Base-by-base conservation (phyloP, 2,113 vertebrate species). In the Malurus alboscapulatus region DNA sequence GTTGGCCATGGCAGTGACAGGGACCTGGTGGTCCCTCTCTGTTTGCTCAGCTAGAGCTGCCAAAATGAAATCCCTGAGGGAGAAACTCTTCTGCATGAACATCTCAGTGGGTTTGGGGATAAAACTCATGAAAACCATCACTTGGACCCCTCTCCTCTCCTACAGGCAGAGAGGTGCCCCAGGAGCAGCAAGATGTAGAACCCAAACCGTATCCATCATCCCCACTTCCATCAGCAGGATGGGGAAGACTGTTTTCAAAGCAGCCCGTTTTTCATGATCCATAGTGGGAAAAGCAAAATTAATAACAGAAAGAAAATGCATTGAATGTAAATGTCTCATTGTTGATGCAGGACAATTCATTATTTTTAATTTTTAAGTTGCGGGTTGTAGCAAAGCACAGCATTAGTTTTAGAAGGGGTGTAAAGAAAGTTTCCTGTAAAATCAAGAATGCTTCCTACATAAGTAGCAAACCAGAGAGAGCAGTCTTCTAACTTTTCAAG, bases 41-140 rank as follows among this genome's bases (percentile, higher is more conserved):
- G 4, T 79, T 87, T 91, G 50, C 48, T 57, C 55, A 53, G 18
- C 13, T 65, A 17, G 2, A 83, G 48, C 36, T 86, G 75, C 18
- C 4, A 4, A 44, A 47, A 84, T 2, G 2, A 77, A 84, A 95
- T 40, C 14, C 34, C 15, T 0, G 0, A 19, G 27, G n/a, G 38
- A 89, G 57, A 88, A 84, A 34, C 7, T 9, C 40, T 48, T 38
- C 18, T 61, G 32, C 22, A 4, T 8, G 10, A 59, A 25, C 19
- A 14, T 36, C 48, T 79, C 3, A 0, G 7, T 25, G 61, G 38
- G 7, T 50, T 55, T 90, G 2, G 63, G 54, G 67, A 58, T 30
- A 36, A 51, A 58, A 7, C 7, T 38, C 8, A 8, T 44, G 32
- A 53, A 71, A 75, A 29, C 14, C 0, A 0, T 38, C 78, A 34